Conservation (phyloP, 2,888 invertebrate species). For the Pristionchus fissidentatus region DNA sequence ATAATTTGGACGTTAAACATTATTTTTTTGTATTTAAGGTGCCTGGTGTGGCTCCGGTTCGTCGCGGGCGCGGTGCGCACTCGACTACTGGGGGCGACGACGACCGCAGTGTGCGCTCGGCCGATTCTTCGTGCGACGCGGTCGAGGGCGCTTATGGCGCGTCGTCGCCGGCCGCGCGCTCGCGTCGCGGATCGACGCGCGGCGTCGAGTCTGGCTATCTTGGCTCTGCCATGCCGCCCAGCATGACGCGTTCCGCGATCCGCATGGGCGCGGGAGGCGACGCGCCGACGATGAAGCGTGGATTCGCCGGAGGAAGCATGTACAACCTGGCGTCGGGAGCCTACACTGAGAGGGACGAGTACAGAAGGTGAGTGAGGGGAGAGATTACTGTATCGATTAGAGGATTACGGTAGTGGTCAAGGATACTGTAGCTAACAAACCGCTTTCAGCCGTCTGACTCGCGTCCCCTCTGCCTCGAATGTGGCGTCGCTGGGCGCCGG, state of each 20-base stretch:
- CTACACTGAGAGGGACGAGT: constrained; percentile 31
- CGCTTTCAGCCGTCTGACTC: constrained; percentile 24
- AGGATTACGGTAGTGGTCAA: background rate
- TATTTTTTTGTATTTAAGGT: background rate
- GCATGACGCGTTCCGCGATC: constrained; percentile 38
- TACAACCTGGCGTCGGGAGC: constrained; percentile 45
- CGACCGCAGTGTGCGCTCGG: constrained; percentile 33
- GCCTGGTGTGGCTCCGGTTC: constrained; percentile 3
- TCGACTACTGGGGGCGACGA: constrained; percentile 33
- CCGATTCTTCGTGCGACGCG: constrained; percentile 9
- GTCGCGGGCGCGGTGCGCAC: background rate
- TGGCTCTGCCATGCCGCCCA: constrained; percentile 34
- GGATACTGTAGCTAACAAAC: background rate
- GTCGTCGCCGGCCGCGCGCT: background rate
- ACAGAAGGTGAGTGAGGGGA: constrained; percentile 23
- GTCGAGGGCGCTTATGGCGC: no score
- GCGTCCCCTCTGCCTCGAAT: constrained; percentile 33
- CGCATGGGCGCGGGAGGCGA: constrained; percentile 38
- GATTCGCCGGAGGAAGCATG: constrained; percentile 25
- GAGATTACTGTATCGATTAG: background rate
- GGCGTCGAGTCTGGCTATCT: background rate
- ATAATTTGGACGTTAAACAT: background rate
- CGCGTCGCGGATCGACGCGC: background rate
- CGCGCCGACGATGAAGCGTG: background rate
- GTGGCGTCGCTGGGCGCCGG: background rate